phyloP scores from a whole-genome alignment of 2,113 vertebrate species.

The Phoxinus phoxinus region DNA sequence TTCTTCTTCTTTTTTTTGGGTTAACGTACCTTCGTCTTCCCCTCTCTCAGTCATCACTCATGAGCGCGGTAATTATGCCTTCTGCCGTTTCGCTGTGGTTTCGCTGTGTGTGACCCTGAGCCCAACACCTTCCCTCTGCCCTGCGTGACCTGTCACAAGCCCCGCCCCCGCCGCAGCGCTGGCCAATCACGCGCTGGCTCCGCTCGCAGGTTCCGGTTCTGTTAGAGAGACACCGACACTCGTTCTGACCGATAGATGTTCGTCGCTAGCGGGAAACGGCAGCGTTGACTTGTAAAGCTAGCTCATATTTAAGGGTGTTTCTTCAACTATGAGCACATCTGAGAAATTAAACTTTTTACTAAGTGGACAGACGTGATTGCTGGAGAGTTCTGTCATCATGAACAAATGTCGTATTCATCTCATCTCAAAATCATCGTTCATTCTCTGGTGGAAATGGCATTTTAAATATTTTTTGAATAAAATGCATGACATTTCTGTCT shows the following conservation, averaged over 20 bases:
- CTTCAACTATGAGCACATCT: neutral
- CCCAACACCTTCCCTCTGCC: constrained; percentile 40
- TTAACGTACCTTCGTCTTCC: constrained; percentile 81
- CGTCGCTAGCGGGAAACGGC: neutral
- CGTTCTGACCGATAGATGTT: neutral
- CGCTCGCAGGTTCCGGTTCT: constrained; percentile 42
- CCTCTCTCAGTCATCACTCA: constrained; percentile 92
- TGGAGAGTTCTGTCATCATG: neutral
- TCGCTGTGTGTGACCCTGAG: constrained; percentile 84
- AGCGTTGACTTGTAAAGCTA: neutral
- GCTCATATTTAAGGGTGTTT: neutral
- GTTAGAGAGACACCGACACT: neutral
- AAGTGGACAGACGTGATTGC: neutral
- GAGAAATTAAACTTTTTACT: neutral
- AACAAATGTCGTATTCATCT: neutral
- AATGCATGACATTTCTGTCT: neutral
- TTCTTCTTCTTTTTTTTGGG: constrained; percentile 76
- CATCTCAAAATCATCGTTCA: neutral
- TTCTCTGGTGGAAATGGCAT: neutral
- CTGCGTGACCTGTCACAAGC: constrained; percentile 36
- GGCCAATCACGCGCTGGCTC: constrained; percentile 52
- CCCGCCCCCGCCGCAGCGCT: constrained; percentile 47
- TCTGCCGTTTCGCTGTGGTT: constrained; percentile 80
- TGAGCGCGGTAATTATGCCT: constrained; percentile 95
- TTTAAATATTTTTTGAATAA: neutral